Evolutionary conservation across 2,888 invertebrate species (phyloP).

Genomic region (Fabriciana adippe): DNA sequence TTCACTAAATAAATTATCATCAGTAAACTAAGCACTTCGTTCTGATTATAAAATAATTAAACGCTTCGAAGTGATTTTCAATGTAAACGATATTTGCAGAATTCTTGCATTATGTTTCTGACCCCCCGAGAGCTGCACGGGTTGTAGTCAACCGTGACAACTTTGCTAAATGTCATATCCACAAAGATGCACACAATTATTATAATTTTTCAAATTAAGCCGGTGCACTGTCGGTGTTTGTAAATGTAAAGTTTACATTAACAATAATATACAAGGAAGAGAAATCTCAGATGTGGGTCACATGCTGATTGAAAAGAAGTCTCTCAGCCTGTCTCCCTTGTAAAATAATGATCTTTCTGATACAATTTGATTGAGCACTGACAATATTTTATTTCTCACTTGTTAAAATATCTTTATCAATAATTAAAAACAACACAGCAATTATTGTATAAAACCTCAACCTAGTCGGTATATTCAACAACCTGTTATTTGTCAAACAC

Average conservation of each 20-base stretch:
- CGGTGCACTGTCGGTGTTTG: slow-evolving; percentile 39
- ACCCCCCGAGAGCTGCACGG: slow-evolving; percentile 66
- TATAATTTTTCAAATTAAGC: slow-evolving; percentile 18
- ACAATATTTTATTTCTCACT: slow-evolving; percentile 16
- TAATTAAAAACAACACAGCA: slow-evolving; percentile 59
- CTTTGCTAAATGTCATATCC: slow-evolving; percentile 57
- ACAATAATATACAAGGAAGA: slow-evolving; percentile 69
- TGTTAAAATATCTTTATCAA: slow-evolving; percentile 45
- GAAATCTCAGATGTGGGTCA: slow-evolving; percentile 81
- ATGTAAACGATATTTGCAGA: slow-evolving; percentile 28
- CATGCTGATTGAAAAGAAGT: slow-evolving; percentile 76
- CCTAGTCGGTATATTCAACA: slow-evolving; percentile 79
- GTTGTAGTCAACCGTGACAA: slow-evolving; percentile 72
- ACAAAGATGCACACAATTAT: slow-evolving; percentile 42
- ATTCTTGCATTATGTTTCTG: slow-evolving; percentile 50
- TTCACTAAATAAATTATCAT: slow-evolving; percentile 13
- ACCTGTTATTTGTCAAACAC: slow-evolving; percentile 80
- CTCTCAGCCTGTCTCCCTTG: slow-evolving; percentile 52
- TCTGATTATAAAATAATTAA: neutral
- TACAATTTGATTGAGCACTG: slow-evolving; percentile 24
- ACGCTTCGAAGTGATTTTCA: neutral
- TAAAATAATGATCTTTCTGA: slow-evolving; percentile 40
- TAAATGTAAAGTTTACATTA: slow-evolving; percentile 49
- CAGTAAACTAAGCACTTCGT: neutral
- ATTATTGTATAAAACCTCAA: slow-evolving; percentile 63